Evolutionary conservation across 2,113 vertebrate genomes (phyloP).

Genomic region (Tauraco erythrolophus): DNA sequence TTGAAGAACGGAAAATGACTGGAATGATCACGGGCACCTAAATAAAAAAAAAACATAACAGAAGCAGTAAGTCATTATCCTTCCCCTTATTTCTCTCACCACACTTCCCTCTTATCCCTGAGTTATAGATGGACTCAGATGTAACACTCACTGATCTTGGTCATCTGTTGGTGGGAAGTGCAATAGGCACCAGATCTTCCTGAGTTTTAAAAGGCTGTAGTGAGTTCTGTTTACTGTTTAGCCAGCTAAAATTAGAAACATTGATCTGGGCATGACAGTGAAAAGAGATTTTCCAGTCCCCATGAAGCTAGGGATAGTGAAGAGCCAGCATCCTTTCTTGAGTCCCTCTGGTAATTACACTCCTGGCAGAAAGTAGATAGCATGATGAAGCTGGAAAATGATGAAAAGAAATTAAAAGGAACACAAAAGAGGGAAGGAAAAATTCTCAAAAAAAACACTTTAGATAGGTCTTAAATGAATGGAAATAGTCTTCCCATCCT

Average conservation of each 20-base stretch:
- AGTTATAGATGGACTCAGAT: neutral
- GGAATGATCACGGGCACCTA: neutral
- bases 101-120: neutral
- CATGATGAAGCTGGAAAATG: neutral
- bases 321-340: neutral
- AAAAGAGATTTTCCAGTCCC: conserved; percentile 14
- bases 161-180: neutral
- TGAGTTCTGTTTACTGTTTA: neutral
- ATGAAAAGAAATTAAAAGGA: neutral
- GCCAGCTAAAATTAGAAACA: conserved; percentile 3
- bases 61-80: neutral
- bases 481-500: neutral
- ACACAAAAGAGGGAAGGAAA: neutral
- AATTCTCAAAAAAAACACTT: neutral
- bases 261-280: neutral
- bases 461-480: neutral
- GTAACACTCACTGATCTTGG: neutral
- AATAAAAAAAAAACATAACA: neutral
- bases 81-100: neutral
- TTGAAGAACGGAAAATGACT: neutral
- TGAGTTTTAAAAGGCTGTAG: neutral
- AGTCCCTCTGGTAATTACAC: neutral
- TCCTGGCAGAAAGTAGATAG: neutral
- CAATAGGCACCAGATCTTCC: neutral
- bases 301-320: neutral